Evolutionary conservation across 2,888 invertebrate species (phyloP).

Genomic region (Prostheceraeus crozeri): DNA sequence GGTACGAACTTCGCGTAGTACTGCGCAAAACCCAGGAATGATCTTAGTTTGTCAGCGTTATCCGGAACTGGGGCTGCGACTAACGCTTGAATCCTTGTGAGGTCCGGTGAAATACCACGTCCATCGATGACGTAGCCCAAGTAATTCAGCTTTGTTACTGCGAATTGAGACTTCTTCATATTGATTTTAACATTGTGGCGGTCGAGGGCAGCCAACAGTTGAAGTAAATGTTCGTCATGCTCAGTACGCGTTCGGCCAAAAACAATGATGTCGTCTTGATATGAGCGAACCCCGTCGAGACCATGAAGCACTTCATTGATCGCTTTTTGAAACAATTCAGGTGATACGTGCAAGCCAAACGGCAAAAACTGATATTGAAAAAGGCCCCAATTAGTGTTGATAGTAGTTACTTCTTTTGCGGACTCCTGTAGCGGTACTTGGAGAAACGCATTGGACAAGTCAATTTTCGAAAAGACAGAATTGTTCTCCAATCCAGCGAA

Average conservation of each 20-base stretch:
- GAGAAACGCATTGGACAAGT: conserved; percentile 10
- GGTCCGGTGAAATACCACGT: conserved; percentile 15
- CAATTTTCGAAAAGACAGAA: conserved; percentile 6
- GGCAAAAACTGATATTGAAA: too few species aligned
- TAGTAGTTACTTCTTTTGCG: neutral
- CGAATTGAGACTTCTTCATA: neutral
- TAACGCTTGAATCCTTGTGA: conserved; percentile 4
- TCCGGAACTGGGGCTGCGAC: conserved; percentile 11
- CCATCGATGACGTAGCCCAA: neutral
- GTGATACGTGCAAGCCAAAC: too few species aligned
- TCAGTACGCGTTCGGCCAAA: neutral
- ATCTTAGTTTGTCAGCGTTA: neutral
- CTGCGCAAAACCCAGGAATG: neutral
- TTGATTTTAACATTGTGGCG: conserved; percentile 15
- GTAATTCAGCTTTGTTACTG: neutral
- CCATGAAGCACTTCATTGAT: neutral
- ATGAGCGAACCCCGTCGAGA: neutral
- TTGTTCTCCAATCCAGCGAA: neutral
- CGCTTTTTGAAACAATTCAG: conserved; percentile 3
- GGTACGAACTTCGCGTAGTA: conserved; percentile 20
- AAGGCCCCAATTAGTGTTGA: neutral
- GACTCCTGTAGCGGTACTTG: neutral
- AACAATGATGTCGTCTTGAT: conserved; percentile 11
- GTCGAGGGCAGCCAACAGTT: conserved; percentile 4
- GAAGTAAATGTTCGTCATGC: conserved; percentile 12